Base-by-base conservation (phyloP, 2,888 invertebrate species). In the Macrophya alboannulata region DNA sequence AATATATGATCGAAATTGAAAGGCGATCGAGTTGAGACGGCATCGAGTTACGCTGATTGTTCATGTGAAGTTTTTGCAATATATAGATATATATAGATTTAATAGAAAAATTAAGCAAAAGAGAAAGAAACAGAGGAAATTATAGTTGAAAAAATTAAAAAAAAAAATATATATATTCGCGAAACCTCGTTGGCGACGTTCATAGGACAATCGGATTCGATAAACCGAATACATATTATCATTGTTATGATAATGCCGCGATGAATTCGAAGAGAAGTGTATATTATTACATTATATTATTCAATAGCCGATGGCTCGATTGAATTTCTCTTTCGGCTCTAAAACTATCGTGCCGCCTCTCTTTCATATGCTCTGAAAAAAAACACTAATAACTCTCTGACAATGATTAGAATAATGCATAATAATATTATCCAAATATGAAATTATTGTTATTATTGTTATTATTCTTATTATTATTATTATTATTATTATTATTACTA, bases 331-430 rank as follows among this genome's bases (percentile, higher is more conserved):
- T 83, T 83, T 71, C 83, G 83, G n/a, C 82, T 25, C 17, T 43
- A 88, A 88, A 62, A 62, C 25, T 31, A 31, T 62, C 62, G 88
- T 88, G 89, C 89, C 88, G 88, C 89, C 87, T 87, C 88, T 84
- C 90, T 88, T 90, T 90, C 87, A 90, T 87, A 88, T 90, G 88
- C 90, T 91, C 89, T 89, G 87, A 89, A 31, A 31, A 31, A 31
- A 31, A 45, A 89, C 87, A 88, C 87, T 89, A 90, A 90, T 90
- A 86, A 91, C 88, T 92, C 89, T 92, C 90, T 91, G 92, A 91
- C 92, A 92, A 92, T 92, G 91, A 91, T 89, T 92, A 92, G 90
- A 87, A 88, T 89, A 84, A 87, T 87, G 88, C 90, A 89, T 91
- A 90, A 90, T 88, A 88, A 88, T 90, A 89, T 86, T 89, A 88